Conservation (phyloP, 2,888 invertebrate species). For the Chalcis sispes region DNA sequence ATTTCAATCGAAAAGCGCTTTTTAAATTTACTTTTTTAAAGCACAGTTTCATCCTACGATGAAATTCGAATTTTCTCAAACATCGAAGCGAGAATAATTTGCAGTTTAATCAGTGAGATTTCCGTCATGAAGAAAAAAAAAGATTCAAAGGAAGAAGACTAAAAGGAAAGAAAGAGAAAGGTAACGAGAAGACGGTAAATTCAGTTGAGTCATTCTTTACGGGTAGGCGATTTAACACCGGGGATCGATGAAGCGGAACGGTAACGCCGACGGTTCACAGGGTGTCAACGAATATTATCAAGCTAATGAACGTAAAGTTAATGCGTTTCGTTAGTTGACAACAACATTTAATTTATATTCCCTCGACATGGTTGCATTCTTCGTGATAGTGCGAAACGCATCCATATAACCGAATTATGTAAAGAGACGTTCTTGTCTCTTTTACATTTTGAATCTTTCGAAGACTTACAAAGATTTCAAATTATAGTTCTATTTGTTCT, state of each 20-base stretch:
- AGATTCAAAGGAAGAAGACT: neutral
- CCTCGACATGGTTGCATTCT: slow-evolving; percentile 33
- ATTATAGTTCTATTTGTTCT: no score
- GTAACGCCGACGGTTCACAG: neutral
- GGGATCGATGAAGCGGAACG: slow-evolving; percentile 47
- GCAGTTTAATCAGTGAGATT: slow-evolving; percentile 30
- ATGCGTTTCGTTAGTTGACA: slow-evolving; percentile 25
- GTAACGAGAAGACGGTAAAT: slow-evolving; percentile 26
- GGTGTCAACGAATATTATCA: slow-evolving; percentile 30
- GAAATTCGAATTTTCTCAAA: slow-evolving; percentile 15
- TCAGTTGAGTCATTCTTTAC: slow-evolving; percentile 48
- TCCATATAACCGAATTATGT: slow-evolving; percentile 41
- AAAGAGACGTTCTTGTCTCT: slow-evolving; percentile 18
- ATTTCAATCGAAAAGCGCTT: neutral
- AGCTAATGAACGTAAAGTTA: neutral
- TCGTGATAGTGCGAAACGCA: neutral
- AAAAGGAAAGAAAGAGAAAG: slow-evolving; percentile 15
- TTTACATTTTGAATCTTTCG: neutral
- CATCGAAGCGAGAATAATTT: slow-evolving; percentile 27
- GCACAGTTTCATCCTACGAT: neutral
- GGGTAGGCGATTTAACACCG: slow-evolving; percentile 4
- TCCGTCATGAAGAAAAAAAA: slow-evolving; percentile 15
- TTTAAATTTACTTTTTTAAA: slow-evolving; percentile 5
- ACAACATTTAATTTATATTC: slow-evolving; percentile 44
- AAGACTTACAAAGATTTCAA: neutral